phyloP scores from a whole-genome alignment of 2,797 vertebrate species.

The Cuniculus paca region DNA sequence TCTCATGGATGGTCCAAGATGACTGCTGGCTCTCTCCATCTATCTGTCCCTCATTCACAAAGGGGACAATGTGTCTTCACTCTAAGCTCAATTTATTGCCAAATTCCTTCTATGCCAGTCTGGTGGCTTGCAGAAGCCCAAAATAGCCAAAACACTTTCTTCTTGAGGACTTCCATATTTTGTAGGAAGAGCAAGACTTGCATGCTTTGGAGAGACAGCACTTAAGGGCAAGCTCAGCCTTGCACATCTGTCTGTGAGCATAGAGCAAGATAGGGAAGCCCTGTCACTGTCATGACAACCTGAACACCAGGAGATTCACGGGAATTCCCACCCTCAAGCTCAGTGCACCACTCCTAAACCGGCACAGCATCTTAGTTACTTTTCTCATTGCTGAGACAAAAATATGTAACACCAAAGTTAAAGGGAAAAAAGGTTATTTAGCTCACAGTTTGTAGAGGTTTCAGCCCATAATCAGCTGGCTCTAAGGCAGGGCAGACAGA shows the following conservation, averaged over 20 bases:
- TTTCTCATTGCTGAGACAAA: background rate
- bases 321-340: constrained; percentile 30
- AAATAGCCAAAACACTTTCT: background rate
- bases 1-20: constrained; percentile 61
- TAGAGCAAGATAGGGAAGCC: background rate
- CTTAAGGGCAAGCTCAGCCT: background rate
- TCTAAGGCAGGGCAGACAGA: background rate
- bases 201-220: background rate
- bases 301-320: background rate
- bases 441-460: background rate
- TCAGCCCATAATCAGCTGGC: background rate
- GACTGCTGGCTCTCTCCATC: constrained; percentile 6
- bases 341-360: background rate
- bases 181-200: background rate
- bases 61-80: background rate
- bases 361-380: background rate
- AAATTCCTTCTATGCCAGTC: background rate
- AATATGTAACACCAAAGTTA: background rate
- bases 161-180: background rate
- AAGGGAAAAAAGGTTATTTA: background rate
- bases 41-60: constrained; percentile 6
- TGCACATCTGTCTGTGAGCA: background rate
- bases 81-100: background rate
- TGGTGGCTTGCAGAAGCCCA: background rate
- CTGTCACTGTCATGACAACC: background rate